Base-by-base conservation (phyloP, 2,113 vertebrate genomes). In the Rynchops niger region DNA sequence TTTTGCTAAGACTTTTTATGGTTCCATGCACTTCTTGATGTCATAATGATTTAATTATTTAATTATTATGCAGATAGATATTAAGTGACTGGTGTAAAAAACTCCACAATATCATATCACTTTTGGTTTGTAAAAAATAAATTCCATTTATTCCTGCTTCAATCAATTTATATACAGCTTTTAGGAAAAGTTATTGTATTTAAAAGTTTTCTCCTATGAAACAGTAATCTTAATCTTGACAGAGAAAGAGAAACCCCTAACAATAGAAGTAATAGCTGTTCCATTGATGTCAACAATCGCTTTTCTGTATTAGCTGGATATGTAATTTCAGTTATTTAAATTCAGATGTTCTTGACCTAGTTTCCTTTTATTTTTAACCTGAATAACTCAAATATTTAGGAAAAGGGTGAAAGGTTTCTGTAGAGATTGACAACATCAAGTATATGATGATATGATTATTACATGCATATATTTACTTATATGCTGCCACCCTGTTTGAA, bases 331-430 rank as follows among this genome's bases (percentile, higher is more conserved):
- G 30, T 67, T 69, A 81, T 56, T 85, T 92, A 88, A 92, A 92
- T 85, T 63, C 82, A 94, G 40, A 72, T 45, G 12, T 27, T 88
- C 67, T 86, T 91, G 83, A 91, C 47, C 76, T 83, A 72, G 15
- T 88, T 91, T 69, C n/a, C 27, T 72, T 88, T 83, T 72, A 83
- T 74, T 94, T 93, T 87, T 65, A 49, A 84, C 23, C 49, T 56
- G 59, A 81, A 84, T 59, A 76, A 52, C 42, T 71, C 50, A 59
- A 55, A 90, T 71, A 59, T 40, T 38, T 58, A 92, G 43, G 36
- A 88, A 82, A 95, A 71, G 12, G 29, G 16, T 34, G 20, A 74
- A 62, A 38, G 30, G 1, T 45, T 85, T 71, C 49, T 63, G 15
- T 27, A 67, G 16, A 82, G 19, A 79, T 27, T 59, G 50, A 36